These are phyloP conservation scores for Psilanteris sp. DNA, from an alignment of 1,140 invertebrate species.

Conservation along the genomic window DNA sequence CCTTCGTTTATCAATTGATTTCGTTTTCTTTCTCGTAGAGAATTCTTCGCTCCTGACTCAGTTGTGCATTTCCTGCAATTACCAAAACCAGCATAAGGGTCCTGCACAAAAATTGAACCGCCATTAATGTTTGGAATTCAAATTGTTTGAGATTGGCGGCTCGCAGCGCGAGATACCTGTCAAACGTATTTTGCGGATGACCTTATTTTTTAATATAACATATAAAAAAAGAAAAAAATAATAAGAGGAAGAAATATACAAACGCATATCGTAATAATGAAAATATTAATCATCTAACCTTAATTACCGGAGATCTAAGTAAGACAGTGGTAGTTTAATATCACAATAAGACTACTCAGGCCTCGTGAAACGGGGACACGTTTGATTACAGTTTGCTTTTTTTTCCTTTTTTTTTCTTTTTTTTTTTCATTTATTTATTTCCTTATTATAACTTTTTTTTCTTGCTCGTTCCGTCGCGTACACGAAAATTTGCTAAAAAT, in stretches of 20 bases:
- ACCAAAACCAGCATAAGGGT: constrained; percentile 17
- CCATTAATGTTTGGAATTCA: too few species aligned
- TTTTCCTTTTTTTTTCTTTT: constrained; percentile 29
- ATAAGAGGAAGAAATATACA: constrained; percentile 32
- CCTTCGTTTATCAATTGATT: constrained; percentile 7
- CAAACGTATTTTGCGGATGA: too few species aligned
- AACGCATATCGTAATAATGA: constrained; percentile 37
- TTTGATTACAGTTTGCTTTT: constrained; percentile 50
- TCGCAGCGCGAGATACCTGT: too few species aligned
- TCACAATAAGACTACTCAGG: constrained; percentile 81
- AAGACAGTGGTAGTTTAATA: constrained; percentile 81
- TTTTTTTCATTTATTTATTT: too few species aligned
- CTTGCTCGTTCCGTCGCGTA: constrained; percentile 11
- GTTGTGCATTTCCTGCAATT: constrained; percentile 33
- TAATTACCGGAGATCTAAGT: constrained; percentile 80
- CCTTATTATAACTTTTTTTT: constrained; percentile 21
- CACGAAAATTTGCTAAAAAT: constrained; percentile 43
- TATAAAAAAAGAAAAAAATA: background rate
- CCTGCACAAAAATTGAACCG: too few species aligned
- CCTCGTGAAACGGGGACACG: constrained; percentile 76
- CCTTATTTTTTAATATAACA: too few species aligned
- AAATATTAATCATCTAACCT: constrained; percentile 66
- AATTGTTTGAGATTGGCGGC: too few species aligned
- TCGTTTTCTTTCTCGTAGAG: constrained; percentile 4
- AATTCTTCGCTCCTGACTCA: constrained; percentile 29